Conservation (phyloP, 2,113 vertebrate genomes). For the Pachypanchax playfairii region DNA sequence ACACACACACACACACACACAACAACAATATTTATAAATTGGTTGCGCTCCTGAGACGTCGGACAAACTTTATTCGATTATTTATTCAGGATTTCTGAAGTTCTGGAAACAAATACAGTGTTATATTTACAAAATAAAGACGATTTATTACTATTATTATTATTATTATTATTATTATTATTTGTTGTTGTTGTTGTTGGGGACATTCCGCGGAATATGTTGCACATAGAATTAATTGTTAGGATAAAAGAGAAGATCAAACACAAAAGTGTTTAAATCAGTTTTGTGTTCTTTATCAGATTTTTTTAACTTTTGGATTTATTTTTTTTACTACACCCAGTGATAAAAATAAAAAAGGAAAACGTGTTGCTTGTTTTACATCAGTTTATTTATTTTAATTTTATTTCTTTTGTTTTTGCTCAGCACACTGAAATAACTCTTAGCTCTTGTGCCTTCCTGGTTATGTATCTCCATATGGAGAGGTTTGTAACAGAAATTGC, state of each 20-base stretch:
- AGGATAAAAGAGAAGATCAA: too few species aligned
- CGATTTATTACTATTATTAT: background rate
- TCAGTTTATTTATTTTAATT: background rate
- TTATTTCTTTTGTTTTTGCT: constrained; percentile 15
- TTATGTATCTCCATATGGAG: constrained; percentile 26
- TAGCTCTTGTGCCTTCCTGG: too few species aligned
- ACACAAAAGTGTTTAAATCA: too few species aligned
- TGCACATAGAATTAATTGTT: background rate
- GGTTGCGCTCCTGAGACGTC: constrained; percentile 28
- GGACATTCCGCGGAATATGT: background rate
- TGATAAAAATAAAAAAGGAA: background rate
- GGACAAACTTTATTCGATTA: constrained; percentile 17
- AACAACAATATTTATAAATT: too few species aligned
- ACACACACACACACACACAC: too few species aligned
- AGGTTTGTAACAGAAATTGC: constrained; percentile 39
- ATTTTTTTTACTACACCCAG: too few species aligned
- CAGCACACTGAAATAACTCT: background rate
- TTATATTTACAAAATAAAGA: too few species aligned
- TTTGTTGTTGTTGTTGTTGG: background rate
- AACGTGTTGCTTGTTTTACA: too few species aligned
- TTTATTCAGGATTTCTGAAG: constrained; percentile 16
- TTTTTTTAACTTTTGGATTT: too few species aligned
- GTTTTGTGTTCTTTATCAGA: too few species aligned
- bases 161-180: background rate
- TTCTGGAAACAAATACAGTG: background rate